Base-by-base conservation (phyloP, 2,888 invertebrate genomes). In the Drosophila anceps region DNA sequence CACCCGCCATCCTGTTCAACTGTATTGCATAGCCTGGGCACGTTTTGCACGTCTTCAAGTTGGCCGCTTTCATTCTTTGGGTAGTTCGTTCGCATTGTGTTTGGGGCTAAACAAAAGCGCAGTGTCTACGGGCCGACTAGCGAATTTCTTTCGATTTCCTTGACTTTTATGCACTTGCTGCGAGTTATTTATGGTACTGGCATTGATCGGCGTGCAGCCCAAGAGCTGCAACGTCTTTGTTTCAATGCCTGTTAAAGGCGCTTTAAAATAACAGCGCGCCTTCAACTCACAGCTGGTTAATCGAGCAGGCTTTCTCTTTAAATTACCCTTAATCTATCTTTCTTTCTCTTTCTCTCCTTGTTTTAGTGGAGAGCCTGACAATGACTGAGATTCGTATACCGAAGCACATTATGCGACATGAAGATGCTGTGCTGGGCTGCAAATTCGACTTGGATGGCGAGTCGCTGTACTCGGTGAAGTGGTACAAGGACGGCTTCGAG, bases 401-500 rank as follows among this genome's bases (percentile, higher is more conserved):
- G 20, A 95, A 95, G 78, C 96, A 97, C 93, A 96, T 96, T 81
- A 95, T 97, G 69, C 94, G 96, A 75, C 96, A 96, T 84, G 95
- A 96, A 91, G 95, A 95, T 83, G 96, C 96, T 43, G 94, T 95
- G 66, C 93, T 98, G 82, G 96, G 96, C 59, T 97, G 97, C 93
- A 95, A 96, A 92, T 98, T 96, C 94, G 96, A 96, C 93, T 94
- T 98, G 92, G 96, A 97, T 83, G 95, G 95, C 5, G 97, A 97
- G 92, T 95, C 95, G 57, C 94, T 97, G 54, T 98, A 97, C 93
- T 97, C 97, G 37, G 97, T 97, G 88, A 97, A 97, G 94, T 98
- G 97, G 97, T 97, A 97, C 94, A 97, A 97, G 92, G 97, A 97
- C 92, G 97, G 97, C 79, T 95, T 96, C 92, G 97, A 97, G 93